A percentile compares a stretch with the other conserved stretches of the same genome.
Evolutionary conservation across 2,797 vertebrate genomes (phyloP).

Genomic region (Chrosomus eos): DNA sequence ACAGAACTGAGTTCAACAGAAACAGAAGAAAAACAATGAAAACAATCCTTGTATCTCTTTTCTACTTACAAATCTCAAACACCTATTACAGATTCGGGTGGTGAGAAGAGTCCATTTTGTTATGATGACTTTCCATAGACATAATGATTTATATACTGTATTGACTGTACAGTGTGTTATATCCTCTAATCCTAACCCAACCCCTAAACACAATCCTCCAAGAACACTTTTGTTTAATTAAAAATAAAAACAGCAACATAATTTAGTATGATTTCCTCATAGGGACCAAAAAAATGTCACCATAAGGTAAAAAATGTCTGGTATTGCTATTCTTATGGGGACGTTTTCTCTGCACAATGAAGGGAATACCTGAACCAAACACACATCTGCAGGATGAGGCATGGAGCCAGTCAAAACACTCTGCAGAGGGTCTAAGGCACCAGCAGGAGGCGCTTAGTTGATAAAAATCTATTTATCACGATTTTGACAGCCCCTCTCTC

Average conservation of each 20-base stretch:
- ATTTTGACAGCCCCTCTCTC: not conserved
- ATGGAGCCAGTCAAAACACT: constrained; percentile 7
- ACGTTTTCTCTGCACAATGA: not conserved
- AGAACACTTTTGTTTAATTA: no score
- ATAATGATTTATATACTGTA: no score
- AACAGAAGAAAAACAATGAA: not conserved
- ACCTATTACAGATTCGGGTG: not conserved
- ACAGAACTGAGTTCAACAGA: not conserved
- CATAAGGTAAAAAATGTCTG: not conserved
- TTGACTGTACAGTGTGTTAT: no score
- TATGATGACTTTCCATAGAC: not conserved
- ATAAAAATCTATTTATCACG: not conserved
- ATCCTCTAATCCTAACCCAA: not conserved
- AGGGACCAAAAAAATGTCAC: not conserved
- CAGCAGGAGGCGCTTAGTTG: constrained; percentile 24
- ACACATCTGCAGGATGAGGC: constrained; percentile 38
- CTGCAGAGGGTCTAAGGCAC: constrained; percentile 4
- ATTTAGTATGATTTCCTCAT: not conserved
- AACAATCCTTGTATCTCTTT: not conserved
- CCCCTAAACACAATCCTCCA: not conserved
- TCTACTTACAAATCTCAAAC: not conserved
- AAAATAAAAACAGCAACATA: no score
- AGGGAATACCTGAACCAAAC: not conserved
- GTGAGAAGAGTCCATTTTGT: not conserved
- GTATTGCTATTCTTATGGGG: not conserved